phyloP scores from a whole-genome alignment of 2,888 invertebrate species.

The Slavum lentiscoides region DNA sequence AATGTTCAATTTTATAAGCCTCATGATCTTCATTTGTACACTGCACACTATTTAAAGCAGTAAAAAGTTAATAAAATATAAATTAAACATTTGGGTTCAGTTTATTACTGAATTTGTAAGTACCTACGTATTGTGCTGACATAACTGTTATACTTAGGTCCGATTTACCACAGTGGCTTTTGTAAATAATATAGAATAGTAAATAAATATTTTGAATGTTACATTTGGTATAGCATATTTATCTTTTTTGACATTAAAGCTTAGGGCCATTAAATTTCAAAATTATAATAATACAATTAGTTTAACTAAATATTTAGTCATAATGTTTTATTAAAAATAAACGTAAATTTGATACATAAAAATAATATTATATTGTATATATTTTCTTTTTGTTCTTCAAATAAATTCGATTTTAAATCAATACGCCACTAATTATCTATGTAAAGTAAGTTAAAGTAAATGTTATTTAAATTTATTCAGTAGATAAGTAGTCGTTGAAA shows the following conservation, averaged over 20 bases:
- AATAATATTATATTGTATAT: no score
- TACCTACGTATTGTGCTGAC: not conserved
- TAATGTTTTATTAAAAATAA: not conserved
- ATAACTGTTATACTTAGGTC: not conserved
- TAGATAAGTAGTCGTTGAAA: no score
- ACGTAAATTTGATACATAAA: no score
- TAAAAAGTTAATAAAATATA: conserved; percentile 6
- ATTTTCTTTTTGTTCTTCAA: no score
- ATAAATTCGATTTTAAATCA: no score
- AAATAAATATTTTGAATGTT: not conserved
- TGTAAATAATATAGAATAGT: not conserved
- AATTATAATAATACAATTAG: not conserved
- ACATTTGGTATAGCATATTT: not conserved
- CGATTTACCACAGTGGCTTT: not conserved
- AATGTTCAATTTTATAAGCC: not conserved
- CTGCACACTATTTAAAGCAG: not conserved
- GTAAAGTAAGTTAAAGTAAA: no score
- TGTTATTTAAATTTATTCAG: no score
- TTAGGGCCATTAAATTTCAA: not conserved
- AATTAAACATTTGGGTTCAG: not conserved
- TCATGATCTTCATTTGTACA: not conserved
- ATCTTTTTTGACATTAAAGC: not conserved
- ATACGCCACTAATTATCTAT: no score
- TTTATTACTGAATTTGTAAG: not conserved
- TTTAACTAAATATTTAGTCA: not conserved